Percentiles rank a stretch among this genome's conserved stretches.
phyloP scores from a whole-genome alignment of 2,113 vertebrate genomes.

The Irena cyanogastra region DNA sequence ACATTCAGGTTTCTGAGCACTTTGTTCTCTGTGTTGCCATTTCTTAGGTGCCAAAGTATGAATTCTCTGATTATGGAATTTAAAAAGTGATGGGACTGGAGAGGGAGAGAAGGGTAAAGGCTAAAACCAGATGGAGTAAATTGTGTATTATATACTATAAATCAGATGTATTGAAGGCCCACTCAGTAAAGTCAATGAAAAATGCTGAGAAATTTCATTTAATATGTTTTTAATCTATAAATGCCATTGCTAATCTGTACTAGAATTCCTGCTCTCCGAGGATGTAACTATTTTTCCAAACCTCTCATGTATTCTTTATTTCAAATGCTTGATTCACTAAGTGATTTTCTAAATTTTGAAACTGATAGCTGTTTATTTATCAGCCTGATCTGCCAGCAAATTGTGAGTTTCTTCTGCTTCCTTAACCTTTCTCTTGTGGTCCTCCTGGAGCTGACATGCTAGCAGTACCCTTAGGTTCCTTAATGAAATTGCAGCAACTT shows the following conservation, averaged over 20 bases:
- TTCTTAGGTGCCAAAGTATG: neutral
- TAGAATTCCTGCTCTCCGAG: neutral
- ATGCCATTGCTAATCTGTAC: neutral
- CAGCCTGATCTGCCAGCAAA: neutral
- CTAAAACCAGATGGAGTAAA: neutral
- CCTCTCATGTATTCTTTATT: constrained; percentile 2
- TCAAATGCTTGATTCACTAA: constrained; percentile 9
- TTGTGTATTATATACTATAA: neutral
- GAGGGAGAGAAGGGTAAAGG: neutral
- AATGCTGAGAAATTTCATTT: neutral
- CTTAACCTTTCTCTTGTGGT: neutral
- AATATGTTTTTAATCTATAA: neutral
- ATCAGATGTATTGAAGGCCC: neutral
- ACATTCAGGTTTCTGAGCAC: neutral
- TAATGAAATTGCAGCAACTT: neutral
- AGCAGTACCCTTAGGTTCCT: neutral
- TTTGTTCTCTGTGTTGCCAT: neutral
- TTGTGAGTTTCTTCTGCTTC: neutral
- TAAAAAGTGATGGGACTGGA: neutral
- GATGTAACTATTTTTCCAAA: constrained; percentile 9
- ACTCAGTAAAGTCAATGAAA: neutral
- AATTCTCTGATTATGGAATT: neutral
- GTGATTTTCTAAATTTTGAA: neutral
- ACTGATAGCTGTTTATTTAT: neutral
- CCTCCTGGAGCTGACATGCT: neutral